Evolutionary conservation across 23 tunicate genomes (phyloP), one percentile per base, ranked within the genome.

Genomic region (Styela clava): DNA sequence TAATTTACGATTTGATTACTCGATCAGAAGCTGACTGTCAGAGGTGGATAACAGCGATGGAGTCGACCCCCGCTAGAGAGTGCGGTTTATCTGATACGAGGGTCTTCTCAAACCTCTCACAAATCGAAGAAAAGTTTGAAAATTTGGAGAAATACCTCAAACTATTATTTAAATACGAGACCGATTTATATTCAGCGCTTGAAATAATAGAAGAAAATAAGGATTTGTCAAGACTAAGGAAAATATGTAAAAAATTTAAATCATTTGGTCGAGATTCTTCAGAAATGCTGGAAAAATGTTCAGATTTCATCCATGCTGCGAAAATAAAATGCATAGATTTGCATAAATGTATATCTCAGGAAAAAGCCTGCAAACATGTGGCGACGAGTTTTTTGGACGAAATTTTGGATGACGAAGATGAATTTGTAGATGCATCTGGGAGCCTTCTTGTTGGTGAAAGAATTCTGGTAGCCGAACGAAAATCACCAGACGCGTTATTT

Each of bases 71-170:
- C 9, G 56, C 56, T 12, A 44, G 12, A 7, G 56, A 7, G 12
- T 44, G 9, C 12, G 9, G 12, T 7, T 12, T 5, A 44, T 44
- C 56, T 44, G 56, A 7, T 44, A 44, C 7, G 7, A 44, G 12
- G 12, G 12, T 7, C 12, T 12, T 44, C 56, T 5, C 79, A 0
- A 79, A 88, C 31, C 64, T 94, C 78, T 56, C 63, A 74, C 16
- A 74, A 9, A 62, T 94, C 37, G 80, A 70, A 16, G 78, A 64
- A 56, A 94, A 94, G 52, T 78, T 94, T 24, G 95, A 88, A 63
- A 95, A 88, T 69, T 79, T 94, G 64, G 85, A 74, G 51, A 88
- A 95, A 33, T 94, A 95, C 79, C 89, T 88, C 72, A 92, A 94
- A 37, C 77, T 88, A 20, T 85, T 94, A 25, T 69, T 86, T 27